Conservation (phyloP, 2,797 vertebrate genomes). For the Balearica regulorum region DNA sequence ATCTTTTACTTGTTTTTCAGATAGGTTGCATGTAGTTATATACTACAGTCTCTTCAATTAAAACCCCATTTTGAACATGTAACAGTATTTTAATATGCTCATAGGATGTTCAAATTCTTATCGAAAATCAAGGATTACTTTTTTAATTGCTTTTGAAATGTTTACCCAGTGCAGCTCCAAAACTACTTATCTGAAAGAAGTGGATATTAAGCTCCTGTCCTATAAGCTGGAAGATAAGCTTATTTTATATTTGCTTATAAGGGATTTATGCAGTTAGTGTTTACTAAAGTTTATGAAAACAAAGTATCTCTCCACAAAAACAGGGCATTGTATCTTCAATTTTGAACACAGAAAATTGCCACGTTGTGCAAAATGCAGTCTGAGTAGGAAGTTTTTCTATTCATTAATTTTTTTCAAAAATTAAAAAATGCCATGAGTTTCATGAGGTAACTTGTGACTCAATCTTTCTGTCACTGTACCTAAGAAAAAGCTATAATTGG, state of each 20-base stretch:
- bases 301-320: background rate
- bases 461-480: background rate
- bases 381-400: background rate
- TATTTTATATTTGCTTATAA: slow-evolving; percentile 9
- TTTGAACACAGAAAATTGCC: background rate
- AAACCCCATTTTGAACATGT: background rate
- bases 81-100: background rate
- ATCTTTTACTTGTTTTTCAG: background rate
- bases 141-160: slow-evolving; percentile 38
- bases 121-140: slow-evolving; percentile 7
- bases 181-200: slow-evolving; percentile 27
- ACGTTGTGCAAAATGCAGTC: background rate
- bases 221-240: slow-evolving; percentile 29
- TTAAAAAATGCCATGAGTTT: background rate
- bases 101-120: background rate
- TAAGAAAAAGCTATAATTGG: background rate
- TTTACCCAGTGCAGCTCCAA: background rate
- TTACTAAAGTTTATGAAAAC: slow-evolving; percentile 35
- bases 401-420: background rate
- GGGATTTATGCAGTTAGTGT: background rate
- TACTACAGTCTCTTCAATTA: background rate
- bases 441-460: background rate
- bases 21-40: background rate
- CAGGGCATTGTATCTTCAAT: background rate
- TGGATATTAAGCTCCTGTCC: slow-evolving; percentile 19